Evolutionary conservation across 2,797 vertebrate genomes (phyloP).

Genomic region (Neoniphon sammara): DNA sequence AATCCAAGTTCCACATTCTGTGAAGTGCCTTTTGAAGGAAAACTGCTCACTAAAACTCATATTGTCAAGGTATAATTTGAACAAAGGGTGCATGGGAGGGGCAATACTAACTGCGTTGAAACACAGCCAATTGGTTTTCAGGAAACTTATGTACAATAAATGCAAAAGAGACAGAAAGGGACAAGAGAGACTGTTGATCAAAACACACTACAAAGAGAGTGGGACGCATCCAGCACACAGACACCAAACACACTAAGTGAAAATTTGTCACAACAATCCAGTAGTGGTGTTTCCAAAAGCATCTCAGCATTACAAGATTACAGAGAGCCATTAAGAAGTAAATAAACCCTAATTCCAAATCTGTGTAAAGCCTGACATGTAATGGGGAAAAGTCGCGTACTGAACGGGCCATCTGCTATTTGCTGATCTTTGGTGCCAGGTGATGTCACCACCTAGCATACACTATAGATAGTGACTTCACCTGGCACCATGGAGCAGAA

Average conservation of each 20-base stretch:
- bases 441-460: too few species aligned
- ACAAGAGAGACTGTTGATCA: slow-evolving; percentile 30
- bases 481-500: too few species aligned
- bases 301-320: background rate
- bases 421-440: too few species aligned
- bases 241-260: slow-evolving; percentile 21
- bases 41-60: background rate
- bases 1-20: background rate
- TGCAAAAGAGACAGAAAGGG: slow-evolving; percentile 22
- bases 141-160: slow-evolving; percentile 7
- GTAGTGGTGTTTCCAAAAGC: background rate
- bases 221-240: slow-evolving; percentile 9
- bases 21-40: slow-evolving; percentile 8
- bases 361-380: too few species aligned
- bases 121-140: background rate
- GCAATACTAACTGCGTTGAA: background rate
- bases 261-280: background rate
- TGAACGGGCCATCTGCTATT: too few species aligned
- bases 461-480: too few species aligned
- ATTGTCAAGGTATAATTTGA: background rate
- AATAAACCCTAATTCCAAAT: background rate
- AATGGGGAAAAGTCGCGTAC: too few species aligned
- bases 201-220: slow-evolving; percentile 43
- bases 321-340: background rate
- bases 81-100: background rate